phyloP scores from a whole-genome alignment of 2,113 vertebrate genomes.

The Fukomys damarensis region DNA sequence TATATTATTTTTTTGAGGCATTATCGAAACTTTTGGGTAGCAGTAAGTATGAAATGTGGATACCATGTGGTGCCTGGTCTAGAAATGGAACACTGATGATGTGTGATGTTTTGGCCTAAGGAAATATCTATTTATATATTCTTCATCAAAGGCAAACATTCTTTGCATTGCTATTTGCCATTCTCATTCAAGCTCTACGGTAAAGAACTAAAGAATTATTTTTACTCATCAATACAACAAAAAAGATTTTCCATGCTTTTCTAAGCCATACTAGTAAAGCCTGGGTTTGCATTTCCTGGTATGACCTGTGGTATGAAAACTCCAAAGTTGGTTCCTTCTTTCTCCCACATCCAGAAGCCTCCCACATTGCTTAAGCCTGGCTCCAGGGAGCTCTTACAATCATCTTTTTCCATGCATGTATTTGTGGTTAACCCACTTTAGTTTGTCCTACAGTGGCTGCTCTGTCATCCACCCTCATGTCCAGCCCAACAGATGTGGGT shows the following conservation, averaged over 20 bases:
- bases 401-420: conserved; percentile 60
- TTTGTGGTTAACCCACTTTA: conserved; percentile 66
- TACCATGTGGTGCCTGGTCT: not conserved
- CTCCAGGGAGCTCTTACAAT: conserved; percentile 48
- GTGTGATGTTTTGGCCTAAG: not conserved
- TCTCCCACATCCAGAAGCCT: conserved; percentile 11
- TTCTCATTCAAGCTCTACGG: conserved; percentile 22
- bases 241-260: conserved; percentile 31
- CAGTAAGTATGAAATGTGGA: not conserved
- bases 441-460: conserved; percentile 31
- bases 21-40: not conserved
- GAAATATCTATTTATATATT: not conserved
- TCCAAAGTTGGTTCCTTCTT: conserved; percentile 34
- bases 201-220: conserved; percentile 27
- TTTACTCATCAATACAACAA: conserved; percentile 32
- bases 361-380: not conserved
- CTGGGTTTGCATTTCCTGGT: conserved; percentile 66
- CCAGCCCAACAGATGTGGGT: not conserved
- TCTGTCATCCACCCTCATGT: not conserved
- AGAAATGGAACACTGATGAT: not conserved
- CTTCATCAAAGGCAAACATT: conserved; percentile 38
- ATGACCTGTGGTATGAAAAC: conserved; percentile 58
- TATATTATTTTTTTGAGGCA: not conserved
- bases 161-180: not conserved
- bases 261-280: not conserved